Conservation (phyloP, 2,888 invertebrate species). For the Athripsodes cinereus region DNA sequence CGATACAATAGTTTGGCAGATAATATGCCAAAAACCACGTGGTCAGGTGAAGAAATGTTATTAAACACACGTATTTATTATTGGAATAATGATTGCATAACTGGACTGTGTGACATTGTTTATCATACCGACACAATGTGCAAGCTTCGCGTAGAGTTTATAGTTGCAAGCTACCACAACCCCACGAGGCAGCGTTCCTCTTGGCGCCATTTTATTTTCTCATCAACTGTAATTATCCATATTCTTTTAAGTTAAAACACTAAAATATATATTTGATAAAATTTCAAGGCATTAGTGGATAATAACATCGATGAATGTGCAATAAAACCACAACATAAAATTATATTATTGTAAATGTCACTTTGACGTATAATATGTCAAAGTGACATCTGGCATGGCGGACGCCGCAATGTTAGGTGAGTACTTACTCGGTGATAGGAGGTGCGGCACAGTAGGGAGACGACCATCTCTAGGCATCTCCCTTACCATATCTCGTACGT, state of each 20-base stretch:
- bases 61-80: background rate
- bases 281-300: too few relatives aligned
- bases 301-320: too few relatives aligned
- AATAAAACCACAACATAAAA: background rate
- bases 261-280: background rate
- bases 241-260: background rate
- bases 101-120: too few relatives aligned
- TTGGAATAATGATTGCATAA: too few relatives aligned
- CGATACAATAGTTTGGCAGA: conserved; percentile 15
- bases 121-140: too few relatives aligned
- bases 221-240: conserved; percentile 6
- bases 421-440: conserved; percentile 43
- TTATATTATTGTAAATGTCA: conserved; percentile 39
- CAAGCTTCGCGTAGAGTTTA: too few relatives aligned
- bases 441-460: conserved; percentile 41
- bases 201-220: conserved; percentile 52
- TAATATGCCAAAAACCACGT: conserved; percentile 20
- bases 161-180: conserved; percentile 11
- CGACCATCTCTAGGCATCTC: conserved; percentile 47
- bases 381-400: conserved; percentile 41
- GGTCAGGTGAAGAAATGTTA: conserved; percentile 4
- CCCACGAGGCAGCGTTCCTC: conserved; percentile 25
- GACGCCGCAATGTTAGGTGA: conserved; percentile 32
- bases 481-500: conserved; percentile 44
- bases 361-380: conserved; percentile 49